Base-by-base conservation (phyloP, 1,140 invertebrate genomes). In the Aricia agestis region DNA sequence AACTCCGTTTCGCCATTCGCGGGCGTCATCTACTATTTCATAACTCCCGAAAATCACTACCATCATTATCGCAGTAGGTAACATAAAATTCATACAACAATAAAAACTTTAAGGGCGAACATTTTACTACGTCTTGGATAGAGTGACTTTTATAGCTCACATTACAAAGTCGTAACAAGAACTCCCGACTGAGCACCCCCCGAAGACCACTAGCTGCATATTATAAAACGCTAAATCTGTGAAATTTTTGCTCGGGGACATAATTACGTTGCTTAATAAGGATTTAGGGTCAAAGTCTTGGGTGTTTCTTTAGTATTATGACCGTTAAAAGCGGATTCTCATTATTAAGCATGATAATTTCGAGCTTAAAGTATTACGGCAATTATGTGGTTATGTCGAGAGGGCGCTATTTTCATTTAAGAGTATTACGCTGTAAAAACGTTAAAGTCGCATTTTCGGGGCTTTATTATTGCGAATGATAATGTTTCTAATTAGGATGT, bases 121-220 rank as follows among this genome's bases (percentile, higher is more conserved):
- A 52, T 15, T 52, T 52, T 52, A 52, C 10, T 52, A 52, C 45
- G 13, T 52, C 45, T 52, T 52, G 45, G 13, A 52, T 52, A 10
- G n/a, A 63, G 68, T 63, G 32, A 63, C 68, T 69, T 65, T 69
- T 69, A 69, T 63, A 69, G 59, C 68, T 69, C 19, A 63, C 61
- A 63, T 41, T 63, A 69, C 32, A 31, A 59, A 61, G 68, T 69
- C 61, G 31, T 41, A 69, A 69, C 68, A 61, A 69, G 68, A 61
- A 69, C 36, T 61, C 59, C n/a, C 59, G 31, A 17, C n/a, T 65
- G 61, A 69, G 32, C 41, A 63, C 36, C 9, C 68, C 58, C 59
- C 19, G 7, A 69, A 61, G 68, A 36, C 36, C 68, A 42, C 32
- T 65, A 41, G 61, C 19, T 69, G 68, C 41, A 61, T 59, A 42